Conservation (phyloP, 1,140 invertebrate genomes). For the Gryon sp. region DNA sequence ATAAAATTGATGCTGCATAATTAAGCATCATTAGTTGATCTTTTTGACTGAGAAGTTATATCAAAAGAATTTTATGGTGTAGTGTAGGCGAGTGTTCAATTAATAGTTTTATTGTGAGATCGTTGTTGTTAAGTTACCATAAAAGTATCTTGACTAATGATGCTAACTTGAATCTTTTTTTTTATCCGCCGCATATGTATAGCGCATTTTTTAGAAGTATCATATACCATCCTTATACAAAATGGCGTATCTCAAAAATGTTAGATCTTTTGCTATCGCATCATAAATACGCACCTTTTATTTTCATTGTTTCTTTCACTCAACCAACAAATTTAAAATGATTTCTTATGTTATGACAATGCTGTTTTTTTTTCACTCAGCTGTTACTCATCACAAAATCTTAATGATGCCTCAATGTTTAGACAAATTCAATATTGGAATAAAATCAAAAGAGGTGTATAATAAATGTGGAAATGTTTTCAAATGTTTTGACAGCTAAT, state of each 20-base stretch:
- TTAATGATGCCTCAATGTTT: background rate
- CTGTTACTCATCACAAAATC: conserved; percentile 2
- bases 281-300: too few relatives aligned
- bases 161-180: too few relatives aligned
- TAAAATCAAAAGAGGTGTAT: background rate
- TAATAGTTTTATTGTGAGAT: conserved; percentile 34
- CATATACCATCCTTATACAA: too few relatives aligned
- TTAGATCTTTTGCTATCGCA: too few relatives aligned
- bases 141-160: conserved; percentile 37
- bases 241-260: too few relatives aligned
- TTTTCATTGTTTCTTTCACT: too few relatives aligned
- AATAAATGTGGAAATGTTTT: conserved; percentile 6
- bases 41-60: background rate
- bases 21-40: conserved; percentile 24
- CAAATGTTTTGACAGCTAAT: conserved; percentile 35
- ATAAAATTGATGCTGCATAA: conserved; percentile 10
- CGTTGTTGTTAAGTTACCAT: conserved; percentile 22
- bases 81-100: conserved; percentile 10
- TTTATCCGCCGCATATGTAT: background rate
- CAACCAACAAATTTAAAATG: background rate
- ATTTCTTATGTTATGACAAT: conserved; percentile 21
- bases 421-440: background rate
- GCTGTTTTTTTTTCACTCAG: conserved; percentile 5
- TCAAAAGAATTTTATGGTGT: conserved; percentile 7
- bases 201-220: too few relatives aligned